Conservation (phyloP, 2,797 vertebrate genomes). For the Antrozous pallidus region DNA sequence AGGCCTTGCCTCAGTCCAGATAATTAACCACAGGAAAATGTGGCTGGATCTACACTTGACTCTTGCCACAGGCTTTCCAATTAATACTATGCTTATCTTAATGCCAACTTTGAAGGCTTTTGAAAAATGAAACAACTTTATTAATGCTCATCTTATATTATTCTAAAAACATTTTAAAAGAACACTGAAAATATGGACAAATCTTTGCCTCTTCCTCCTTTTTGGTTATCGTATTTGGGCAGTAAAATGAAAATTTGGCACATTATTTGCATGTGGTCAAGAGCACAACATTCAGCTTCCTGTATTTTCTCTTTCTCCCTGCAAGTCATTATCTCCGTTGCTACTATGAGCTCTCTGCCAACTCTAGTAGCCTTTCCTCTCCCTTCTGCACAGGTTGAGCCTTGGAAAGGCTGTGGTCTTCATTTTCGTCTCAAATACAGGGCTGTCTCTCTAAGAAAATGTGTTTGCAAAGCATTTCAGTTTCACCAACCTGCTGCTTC, state of each 20-base stretch:
- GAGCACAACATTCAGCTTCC: not conserved
- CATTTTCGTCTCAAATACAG: slow-evolving; percentile 42
- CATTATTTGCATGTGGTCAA: not conserved
- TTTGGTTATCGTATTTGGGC: not conserved
- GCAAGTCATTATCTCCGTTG: not conserved
- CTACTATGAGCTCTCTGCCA: not conserved
- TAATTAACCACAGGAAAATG: not conserved
- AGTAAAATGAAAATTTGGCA: not conserved
- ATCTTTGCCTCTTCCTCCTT: not conserved
- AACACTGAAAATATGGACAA: not conserved
- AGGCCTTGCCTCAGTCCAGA: not conserved
- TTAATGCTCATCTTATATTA: not conserved
- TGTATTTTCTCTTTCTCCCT: not conserved
- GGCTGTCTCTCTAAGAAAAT: not conserved
- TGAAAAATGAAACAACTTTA: not conserved
- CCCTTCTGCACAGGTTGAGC: not conserved
- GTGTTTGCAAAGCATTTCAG: not conserved
- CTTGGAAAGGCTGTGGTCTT: not conserved
- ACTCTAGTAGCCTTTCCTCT: not conserved
- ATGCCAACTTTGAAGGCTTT: not conserved
- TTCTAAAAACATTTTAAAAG: not conserved
- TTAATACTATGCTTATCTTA: not conserved
- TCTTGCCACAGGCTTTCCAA: not conserved
- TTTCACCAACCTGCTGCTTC: not conserved
- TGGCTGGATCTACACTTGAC: not conserved